phyloP scores from a whole-genome alignment of 2,113 vertebrate species.

The Tragelaphus buxtoni region DNA sequence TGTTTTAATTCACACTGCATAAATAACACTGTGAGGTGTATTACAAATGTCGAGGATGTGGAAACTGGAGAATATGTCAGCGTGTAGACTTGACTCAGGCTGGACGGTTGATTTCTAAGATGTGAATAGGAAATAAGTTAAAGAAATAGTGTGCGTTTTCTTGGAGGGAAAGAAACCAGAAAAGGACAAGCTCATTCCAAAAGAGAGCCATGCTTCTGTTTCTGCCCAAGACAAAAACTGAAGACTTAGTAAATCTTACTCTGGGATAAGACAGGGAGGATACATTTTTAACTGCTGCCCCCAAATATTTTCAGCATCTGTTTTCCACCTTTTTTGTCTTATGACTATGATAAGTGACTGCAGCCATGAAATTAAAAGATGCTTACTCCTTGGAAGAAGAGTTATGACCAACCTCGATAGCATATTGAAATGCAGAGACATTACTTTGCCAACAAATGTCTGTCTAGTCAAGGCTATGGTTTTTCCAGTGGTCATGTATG shows the following conservation, averaged over 20 bases:
- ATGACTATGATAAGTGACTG: fast-evolving
- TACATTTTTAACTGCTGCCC: fast-evolving
- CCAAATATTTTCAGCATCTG: fast-evolving
- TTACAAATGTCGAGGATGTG: too few species aligned
- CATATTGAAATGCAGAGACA: too few species aligned
- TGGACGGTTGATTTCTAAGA: too few species aligned
- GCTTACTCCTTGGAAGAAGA: too few species aligned
- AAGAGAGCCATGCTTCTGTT: fast-evolving
- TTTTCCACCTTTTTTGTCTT: background rate
- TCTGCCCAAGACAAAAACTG: background rate
- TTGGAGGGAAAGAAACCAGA: too few species aligned
- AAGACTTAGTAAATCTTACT: fast-evolving
- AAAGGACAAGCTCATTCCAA: fast-evolving
- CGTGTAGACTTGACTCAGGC: fast-evolving
- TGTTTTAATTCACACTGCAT: background rate
- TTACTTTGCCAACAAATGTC: too few species aligned
- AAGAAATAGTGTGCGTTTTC: background rate
- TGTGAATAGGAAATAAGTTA: background rate
- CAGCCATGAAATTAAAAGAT: too few species aligned
- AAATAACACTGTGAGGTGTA: fast-evolving
- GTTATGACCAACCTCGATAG: too few species aligned
- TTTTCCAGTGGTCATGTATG: too few species aligned
- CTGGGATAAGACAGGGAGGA: fast-evolving
- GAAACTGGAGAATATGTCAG: too few species aligned
- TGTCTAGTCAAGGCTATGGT: fast-evolving